These are phyloP conservation scores for Sus cebifrons DNA, from an alignment of 2,797 vertebrate genomes.

Conservation along the genomic window DNA sequence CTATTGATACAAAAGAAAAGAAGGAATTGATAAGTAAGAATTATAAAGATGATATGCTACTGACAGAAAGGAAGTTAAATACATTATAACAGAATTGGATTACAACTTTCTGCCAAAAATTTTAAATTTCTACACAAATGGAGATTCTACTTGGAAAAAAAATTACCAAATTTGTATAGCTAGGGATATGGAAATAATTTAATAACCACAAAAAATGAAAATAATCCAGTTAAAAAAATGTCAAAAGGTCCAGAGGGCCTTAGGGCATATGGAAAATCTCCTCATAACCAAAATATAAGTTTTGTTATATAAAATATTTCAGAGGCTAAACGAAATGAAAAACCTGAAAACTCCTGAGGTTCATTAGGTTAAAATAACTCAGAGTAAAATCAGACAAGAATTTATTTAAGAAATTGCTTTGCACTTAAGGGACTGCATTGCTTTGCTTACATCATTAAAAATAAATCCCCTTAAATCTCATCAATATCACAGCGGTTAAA, in stretches of 20 bases:
- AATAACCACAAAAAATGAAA: neutral
- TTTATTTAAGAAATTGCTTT: neutral
- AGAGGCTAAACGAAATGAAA: neutral
- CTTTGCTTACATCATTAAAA: constrained; percentile 27
- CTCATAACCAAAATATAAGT: neutral
- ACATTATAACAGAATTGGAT: neutral
- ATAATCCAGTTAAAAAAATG: neutral
- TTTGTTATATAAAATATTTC: neutral
- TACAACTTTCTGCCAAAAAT: neutral
- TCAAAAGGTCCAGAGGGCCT: neutral
- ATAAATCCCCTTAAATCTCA: neutral
- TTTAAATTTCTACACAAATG: constrained; percentile 16
- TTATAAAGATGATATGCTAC: neutral
- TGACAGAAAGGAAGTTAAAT: neutral
- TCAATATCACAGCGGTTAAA: neutral
- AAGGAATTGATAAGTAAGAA: neutral
- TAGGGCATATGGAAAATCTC: neutral
- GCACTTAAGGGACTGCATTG: neutral
- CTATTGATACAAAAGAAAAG: neutral
- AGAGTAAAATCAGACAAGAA: neutral
- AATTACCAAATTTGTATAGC: neutral
- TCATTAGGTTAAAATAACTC: neutral
- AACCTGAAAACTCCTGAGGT: neutral
- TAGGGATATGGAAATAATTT: constrained; percentile 1
- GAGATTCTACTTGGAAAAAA: neutral